Evolutionary conservation across 2,113 vertebrate species (phyloP).

Genomic region (Clinocottus analis): DNA sequence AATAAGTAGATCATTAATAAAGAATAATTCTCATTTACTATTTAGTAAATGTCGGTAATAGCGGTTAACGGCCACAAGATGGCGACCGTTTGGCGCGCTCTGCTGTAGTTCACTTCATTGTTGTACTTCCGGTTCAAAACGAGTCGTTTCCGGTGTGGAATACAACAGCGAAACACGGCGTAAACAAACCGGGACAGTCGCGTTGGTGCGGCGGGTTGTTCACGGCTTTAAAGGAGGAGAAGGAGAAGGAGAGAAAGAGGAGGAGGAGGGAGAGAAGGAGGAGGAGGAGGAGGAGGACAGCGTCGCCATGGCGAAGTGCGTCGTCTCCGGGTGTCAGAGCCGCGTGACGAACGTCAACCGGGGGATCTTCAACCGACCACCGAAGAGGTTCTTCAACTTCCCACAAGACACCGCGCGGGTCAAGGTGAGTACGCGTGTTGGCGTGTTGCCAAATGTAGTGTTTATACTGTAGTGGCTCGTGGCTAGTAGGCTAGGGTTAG

Average conservation of each 20-base stretch:
- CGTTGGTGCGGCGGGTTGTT: too few species aligned
- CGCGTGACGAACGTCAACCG: conserved; percentile 13
- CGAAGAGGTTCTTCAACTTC: conserved; percentile 68
- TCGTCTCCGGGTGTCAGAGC: conserved; percentile 72
- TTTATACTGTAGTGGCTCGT: too few species aligned
- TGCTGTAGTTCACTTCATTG: not conserved
- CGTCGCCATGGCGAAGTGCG: conserved; percentile 75
- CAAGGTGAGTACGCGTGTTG: conserved; percentile 35
- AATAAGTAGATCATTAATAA: not conserved
- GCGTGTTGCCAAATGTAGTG: too few species aligned
- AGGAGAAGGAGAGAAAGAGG: too few species aligned
- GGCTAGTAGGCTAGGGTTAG: too few species aligned
- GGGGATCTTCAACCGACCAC: conserved; percentile 11
- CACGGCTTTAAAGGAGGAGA: not conserved
- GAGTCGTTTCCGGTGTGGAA: conserved; percentile 21
- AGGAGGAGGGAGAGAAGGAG: too few species aligned
- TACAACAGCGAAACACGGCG: not conserved
- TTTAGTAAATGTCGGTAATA: not conserved
- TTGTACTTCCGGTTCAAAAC: conserved; percentile 52
- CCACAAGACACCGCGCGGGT: conserved; percentile 58
- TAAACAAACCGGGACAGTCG: conserved; percentile 17
- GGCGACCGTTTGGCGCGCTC: not conserved
- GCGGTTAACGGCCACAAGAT: not conserved
- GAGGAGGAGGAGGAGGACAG: too few species aligned
- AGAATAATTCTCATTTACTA: not conserved